Conservation (phyloP, 2,113 vertebrate species). For the Rhinolophus ferrumequinum region DNA sequence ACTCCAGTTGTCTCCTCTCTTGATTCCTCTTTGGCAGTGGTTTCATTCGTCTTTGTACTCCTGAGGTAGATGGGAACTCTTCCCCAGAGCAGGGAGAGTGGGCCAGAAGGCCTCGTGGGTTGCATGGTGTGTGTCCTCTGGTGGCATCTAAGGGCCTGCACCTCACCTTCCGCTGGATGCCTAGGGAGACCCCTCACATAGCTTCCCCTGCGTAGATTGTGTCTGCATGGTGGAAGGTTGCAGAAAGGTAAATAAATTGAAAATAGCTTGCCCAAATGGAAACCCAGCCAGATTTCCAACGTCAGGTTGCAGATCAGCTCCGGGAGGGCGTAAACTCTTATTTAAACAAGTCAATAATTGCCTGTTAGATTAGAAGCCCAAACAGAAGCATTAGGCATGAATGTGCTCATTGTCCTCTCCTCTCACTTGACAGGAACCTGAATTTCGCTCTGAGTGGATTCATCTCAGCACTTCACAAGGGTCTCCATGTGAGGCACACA, state of each 20-base stretch:
- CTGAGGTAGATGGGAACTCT: neutral
- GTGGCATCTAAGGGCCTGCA: neutral
- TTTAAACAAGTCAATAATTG: neutral
- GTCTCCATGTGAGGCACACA: neutral
- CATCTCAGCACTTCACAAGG: neutral
- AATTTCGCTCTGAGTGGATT: neutral
- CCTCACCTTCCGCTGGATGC: accelerated
- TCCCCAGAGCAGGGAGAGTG: neutral
- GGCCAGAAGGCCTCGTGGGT: neutral
- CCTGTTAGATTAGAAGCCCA: neutral
- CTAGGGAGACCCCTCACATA: neutral
- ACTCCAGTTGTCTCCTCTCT: neutral
- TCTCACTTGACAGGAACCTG: neutral
- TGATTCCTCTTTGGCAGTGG: neutral
- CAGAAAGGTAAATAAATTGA: neutral
- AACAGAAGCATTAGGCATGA: neutral
- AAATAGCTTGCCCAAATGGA: neutral
- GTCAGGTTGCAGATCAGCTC: neutral
- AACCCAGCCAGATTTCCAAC: neutral
- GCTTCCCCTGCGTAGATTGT: neutral
- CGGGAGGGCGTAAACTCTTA: neutral
- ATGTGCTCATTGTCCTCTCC: neutral
- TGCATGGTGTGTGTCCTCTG: accelerated
- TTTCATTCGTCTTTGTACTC: neutral
- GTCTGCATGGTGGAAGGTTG: neutral